Evolutionary conservation across 1,140 invertebrate genomes (phyloP).

Genomic region (Caenorhabditis inopinata): DNA sequence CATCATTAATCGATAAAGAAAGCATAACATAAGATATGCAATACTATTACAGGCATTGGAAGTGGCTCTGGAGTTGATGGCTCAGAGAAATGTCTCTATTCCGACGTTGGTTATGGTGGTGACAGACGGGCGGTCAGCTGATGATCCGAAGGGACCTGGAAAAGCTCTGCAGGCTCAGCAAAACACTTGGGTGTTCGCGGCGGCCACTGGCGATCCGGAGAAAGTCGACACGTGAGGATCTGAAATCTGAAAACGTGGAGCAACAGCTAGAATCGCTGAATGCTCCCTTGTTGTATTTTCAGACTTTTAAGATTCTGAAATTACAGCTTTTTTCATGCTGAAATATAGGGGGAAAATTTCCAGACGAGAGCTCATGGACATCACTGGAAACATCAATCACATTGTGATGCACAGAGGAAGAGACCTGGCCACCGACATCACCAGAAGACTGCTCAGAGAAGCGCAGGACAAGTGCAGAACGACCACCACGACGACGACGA

Average conservation of each 20-base stretch:
- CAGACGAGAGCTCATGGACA: constrained; percentile 62
- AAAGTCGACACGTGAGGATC: constrained; percentile 60
- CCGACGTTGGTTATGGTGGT: constrained; percentile 62
- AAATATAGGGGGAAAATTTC: constrained; percentile 14
- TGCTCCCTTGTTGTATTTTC: too few species aligned
- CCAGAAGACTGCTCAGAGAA: constrained; percentile 58
- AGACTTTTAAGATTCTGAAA: too few species aligned
- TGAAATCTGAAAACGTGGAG: too few species aligned
- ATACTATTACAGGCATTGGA: constrained; percentile 57
- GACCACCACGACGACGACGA: constrained; percentile 62
- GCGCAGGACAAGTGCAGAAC: constrained; percentile 64
- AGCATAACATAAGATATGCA: too few species aligned
- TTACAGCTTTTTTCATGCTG: too few species aligned
- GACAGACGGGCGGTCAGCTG: constrained; percentile 57
- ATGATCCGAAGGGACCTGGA: constrained; percentile 59
- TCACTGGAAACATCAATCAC: constrained; percentile 63
- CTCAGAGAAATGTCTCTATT: constrained; percentile 56
- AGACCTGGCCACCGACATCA: constrained; percentile 61
- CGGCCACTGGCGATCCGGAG: constrained; percentile 61
- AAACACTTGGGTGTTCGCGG: constrained; percentile 61
- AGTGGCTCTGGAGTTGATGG: constrained; percentile 59
- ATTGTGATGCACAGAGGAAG: constrained; percentile 62
- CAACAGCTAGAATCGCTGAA: too few species aligned
- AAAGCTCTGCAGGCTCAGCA: constrained; percentile 53
- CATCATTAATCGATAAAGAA: too few species aligned